Conservation (phyloP, 1,140 invertebrate genomes). For the Anagrus nilaparvatae region DNA sequence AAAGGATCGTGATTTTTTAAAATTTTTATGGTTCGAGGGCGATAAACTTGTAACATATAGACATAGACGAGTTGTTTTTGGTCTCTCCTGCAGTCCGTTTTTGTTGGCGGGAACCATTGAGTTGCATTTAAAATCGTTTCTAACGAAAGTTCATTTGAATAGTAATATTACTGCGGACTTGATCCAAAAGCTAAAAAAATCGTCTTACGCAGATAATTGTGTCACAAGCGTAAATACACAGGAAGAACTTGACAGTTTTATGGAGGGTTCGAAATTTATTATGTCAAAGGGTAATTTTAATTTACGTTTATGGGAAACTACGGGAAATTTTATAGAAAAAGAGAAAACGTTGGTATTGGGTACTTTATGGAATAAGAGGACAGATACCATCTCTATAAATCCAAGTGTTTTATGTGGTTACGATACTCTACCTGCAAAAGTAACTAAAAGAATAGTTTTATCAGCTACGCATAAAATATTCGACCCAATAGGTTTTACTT, state of each 20-base stretch:
- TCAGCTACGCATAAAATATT: conserved; percentile 22
- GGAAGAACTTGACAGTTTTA: conserved; percentile 18
- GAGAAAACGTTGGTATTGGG: conserved; percentile 17
- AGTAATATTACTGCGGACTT: not conserved
- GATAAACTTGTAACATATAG: not conserved
- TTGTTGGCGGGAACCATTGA: conserved; percentile 10
- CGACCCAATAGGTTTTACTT: conserved; percentile 27
- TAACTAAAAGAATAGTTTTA: conserved; percentile 19
- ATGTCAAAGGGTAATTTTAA: conserved; percentile 22
- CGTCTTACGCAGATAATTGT: conserved; percentile 16
- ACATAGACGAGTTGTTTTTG: conserved; percentile 7
- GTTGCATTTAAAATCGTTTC: conserved; percentile 3
- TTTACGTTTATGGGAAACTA: conserved; percentile 24
- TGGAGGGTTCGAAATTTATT: conserved; percentile 9
- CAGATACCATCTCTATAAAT: conserved; percentile 15
- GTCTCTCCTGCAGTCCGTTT: conserved; percentile 23
- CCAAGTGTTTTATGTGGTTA: not conserved
- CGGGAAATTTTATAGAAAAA: not conserved
- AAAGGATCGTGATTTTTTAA: conserved; percentile 4
- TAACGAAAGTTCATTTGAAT: not conserved
- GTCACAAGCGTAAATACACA: conserved; percentile 17
- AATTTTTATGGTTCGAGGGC: conserved; percentile 17
- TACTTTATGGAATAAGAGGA: conserved; percentile 17
- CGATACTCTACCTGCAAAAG: not conserved
- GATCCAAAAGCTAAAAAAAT: conserved; percentile 8